Evolutionary conservation across 2,113 vertebrate genomes (phyloP).

Genomic region (Andinoacara biseriatus): DNA sequence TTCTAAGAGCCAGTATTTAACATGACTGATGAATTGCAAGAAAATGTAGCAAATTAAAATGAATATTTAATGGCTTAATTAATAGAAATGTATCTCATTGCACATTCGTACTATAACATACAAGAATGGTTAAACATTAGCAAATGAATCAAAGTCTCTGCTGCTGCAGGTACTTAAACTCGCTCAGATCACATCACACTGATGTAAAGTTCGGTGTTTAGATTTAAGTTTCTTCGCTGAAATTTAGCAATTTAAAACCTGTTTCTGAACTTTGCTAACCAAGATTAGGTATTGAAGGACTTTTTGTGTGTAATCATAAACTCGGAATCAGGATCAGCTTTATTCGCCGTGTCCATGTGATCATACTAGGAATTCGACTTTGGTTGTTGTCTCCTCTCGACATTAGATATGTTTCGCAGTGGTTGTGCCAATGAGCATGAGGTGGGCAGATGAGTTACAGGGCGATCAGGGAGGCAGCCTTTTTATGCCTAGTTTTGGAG

Average conservation of each 20-base stretch:
- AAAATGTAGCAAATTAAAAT: constrained; percentile 32
- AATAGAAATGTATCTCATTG: constrained; percentile 24
- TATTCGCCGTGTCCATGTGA: too few relatives aligned
- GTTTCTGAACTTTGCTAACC: background rate
- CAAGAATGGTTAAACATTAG: background rate
- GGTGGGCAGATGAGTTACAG: too few relatives aligned
- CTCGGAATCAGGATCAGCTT: too few relatives aligned
- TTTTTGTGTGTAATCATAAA: background rate
- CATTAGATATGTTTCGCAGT: too few relatives aligned
- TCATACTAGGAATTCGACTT: too few relatives aligned
- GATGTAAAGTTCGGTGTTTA: background rate
- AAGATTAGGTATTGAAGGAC: background rate
- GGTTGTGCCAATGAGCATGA: too few relatives aligned
- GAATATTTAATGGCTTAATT: constrained; percentile 50
- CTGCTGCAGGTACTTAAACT: background rate
- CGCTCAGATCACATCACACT: background rate
- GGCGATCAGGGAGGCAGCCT: too few relatives aligned
- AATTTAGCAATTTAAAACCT: background rate
- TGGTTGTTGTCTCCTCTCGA: too few relatives aligned
- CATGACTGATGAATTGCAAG: background rate
- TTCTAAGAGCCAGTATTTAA: constrained; percentile 12
- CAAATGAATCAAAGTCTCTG: background rate
- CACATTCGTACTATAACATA: background rate
- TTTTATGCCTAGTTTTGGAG: too few relatives aligned
- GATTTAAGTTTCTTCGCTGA: background rate